Evolutionary conservation across 2,888 invertebrate genomes (phyloP), one percentile per base, ranked within the genome.

Genomic region (Drosophila differens): DNA sequence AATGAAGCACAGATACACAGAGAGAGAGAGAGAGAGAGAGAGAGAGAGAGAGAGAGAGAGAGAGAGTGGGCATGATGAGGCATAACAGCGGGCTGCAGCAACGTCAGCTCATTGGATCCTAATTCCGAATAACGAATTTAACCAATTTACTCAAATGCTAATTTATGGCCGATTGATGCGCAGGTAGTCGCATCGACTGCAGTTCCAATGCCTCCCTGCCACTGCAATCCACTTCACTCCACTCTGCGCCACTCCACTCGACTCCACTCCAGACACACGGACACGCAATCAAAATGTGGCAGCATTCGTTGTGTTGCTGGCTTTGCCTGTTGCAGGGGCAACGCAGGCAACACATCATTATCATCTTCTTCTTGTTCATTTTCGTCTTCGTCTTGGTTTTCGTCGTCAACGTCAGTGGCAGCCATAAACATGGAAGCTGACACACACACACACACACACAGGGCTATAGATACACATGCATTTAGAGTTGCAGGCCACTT

Each of bases 91-190:
- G 70, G 74, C 67, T 67, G 66, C 67, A 60, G 76, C 72, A 71
- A 49, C 80, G 68, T 75, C 79, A 76, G 79, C 89, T 85, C 89
- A 91, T 90, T 90, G 89, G 90, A 89, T 90, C 90, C 91, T 91
- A 92, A 91, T 91, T 91, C 84, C 87, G 87, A 92, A 92, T 90
- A 92, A 92, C 92, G 92, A 92, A 92, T 91, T 92, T 89, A 92
- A 91, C 83, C 92, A 92, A 92, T 92, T 92, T 92, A 92, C 92
- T 89, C 89, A 92, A 92, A 92, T 92, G 91, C 92, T 92, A 92
- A 92, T 92, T 92, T 92, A 92, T 92, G 90, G 92, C 85, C 92
- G 91, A 91, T 88, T 85, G 90, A 92, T 90, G 92, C 91, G 82
- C 92, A 92, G 93, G 92, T 92, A 92, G 77, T 74, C 74, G 57